phyloP scores from a whole-genome alignment of 2,888 invertebrate species.

The Craniophora ligustri region DNA sequence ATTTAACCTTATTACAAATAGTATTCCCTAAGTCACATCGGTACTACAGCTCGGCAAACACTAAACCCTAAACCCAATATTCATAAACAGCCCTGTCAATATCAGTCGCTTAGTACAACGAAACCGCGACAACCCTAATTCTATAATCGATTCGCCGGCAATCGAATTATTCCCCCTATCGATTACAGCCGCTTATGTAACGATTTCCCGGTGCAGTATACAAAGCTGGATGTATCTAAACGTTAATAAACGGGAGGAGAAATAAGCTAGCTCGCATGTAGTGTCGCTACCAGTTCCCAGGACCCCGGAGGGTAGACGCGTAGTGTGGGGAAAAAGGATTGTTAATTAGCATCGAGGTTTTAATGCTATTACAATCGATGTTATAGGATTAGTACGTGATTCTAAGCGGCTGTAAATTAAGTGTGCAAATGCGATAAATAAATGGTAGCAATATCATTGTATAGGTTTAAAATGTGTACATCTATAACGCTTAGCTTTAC shows the following conservation, averaged over 20 bases:
- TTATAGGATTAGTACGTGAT: too few species aligned
- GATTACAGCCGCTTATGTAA: constrained; percentile 34
- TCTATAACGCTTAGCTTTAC: too few species aligned
- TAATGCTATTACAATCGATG: constrained; percentile 1
- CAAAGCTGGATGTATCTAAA: constrained; percentile 47
- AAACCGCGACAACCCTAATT: constrained; percentile 30
- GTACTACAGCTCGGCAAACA: not conserved
- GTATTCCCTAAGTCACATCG: not conserved
- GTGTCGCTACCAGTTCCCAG: constrained; percentile 33
- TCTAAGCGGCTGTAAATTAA: too few species aligned
- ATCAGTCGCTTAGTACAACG: constrained; percentile 1
- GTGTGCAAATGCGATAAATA: too few species aligned
- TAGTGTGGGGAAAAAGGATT: constrained; percentile 28
- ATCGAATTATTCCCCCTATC: constrained; percentile 41
- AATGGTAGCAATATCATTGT: too few species aligned
- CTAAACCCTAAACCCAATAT: not conserved
- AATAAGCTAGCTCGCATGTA: constrained; percentile 56
- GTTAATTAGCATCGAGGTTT: constrained; percentile 13
- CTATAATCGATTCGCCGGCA: constrained; percentile 34
- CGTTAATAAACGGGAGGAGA: constrained; percentile 52
- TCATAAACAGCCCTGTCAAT: constrained; percentile 3
- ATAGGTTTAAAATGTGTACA: too few species aligned
- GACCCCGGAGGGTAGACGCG: constrained; percentile 22
- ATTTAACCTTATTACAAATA: too few species aligned
- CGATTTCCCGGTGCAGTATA: constrained; percentile 36